Evolutionary conservation across 2,113 vertebrate genomes (phyloP).

Genomic region (Chionomys nivalis): DNA sequence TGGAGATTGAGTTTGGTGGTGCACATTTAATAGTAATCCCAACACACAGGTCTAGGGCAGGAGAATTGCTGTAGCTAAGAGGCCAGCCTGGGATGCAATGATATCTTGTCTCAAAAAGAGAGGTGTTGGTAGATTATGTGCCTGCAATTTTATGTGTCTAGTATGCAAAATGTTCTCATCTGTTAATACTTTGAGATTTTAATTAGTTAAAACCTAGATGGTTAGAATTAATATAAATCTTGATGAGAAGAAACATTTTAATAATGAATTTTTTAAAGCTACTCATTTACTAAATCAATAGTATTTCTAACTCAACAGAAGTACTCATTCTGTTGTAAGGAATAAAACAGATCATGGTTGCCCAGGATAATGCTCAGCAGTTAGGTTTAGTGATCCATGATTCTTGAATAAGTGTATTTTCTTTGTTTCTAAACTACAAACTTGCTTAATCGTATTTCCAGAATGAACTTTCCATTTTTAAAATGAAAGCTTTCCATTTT

Average conservation of each 20-base stretch:
- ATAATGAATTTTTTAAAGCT: slow-evolving; percentile 47
- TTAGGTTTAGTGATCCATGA: not conserved
- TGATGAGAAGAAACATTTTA: slow-evolving; percentile 29
- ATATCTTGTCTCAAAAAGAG: not conserved
- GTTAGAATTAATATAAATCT: not conserved
- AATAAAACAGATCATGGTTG: slow-evolving; percentile 14
- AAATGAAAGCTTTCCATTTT: slow-evolving; percentile 59
- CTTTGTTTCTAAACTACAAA: slow-evolving; percentile 52
- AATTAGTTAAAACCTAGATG: slow-evolving; percentile 34
- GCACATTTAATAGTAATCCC: not conserved
- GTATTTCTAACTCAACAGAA: slow-evolving; percentile 38
- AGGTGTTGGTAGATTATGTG: not conserved
- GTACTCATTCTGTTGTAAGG: slow-evolving; percentile 14
- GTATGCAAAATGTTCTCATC: slow-evolving; percentile 11
- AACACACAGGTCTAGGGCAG: not conserved
- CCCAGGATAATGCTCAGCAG: not conserved
- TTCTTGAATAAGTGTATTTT: slow-evolving; percentile 44
- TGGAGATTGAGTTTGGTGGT: not conserved
- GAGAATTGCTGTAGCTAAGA: not conserved
- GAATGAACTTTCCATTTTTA: slow-evolving; percentile 63
- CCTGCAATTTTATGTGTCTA: not conserved
- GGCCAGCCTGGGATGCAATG: not conserved
- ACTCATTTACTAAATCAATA: slow-evolving; percentile 5
- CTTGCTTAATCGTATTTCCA: slow-evolving; percentile 39
- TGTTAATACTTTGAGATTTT: slow-evolving; percentile 6